Evolutionary conservation across 1,140 invertebrate species (phyloP), one percentile per base, ranked within the genome.

Genomic region (Sycobia sp.): DNA sequence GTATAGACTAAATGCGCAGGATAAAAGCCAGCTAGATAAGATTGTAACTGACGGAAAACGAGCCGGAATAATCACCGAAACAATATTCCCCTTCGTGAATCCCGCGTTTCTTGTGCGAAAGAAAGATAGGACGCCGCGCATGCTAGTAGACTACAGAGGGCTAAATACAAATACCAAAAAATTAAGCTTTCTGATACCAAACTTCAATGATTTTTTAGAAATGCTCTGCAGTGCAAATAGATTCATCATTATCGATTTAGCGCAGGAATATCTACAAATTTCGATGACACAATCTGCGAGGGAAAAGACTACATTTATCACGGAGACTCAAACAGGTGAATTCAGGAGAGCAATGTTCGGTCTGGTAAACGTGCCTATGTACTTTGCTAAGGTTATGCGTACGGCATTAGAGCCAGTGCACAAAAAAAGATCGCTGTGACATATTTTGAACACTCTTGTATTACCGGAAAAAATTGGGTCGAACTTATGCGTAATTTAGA

Each of bases 391-490:
- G 44, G 1, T 55, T 7, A 66, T 66, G 58, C 25, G 56, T 11
- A 39, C 14, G 5, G n/a, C n/a, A n/a, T n/a, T n/a, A n/a, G n/a
- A n/a, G n/a, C n/a, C n/a, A n/a, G n/a, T n/a, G n/a, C n/a, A 46
- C 18, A 25, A 4, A 38, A 53, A 20, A 53, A 53, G 10, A 20
- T 53, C 16, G 50, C 50, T 4, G 14, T 53, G 7, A 53, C 29
- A 0, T 53, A 36, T 53, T 36, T 53, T 20, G 77, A 79, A 54
- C 75, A 80, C 49, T 61, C 69, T 8, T 71, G 65, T 22, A 50
- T 69, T 10, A 67, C 55, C 43, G 62, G 57, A 0, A 60, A 54
- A 27, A 50, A 49, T 27, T 72, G 64, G 54, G n/a, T 38, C 4
- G 66, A 71, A 50, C 63, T 69, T 14, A 38, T 60, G 1, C 16